Conservation (phyloP, 1,140 invertebrate species). For the Vanessa tameamea region DNA sequence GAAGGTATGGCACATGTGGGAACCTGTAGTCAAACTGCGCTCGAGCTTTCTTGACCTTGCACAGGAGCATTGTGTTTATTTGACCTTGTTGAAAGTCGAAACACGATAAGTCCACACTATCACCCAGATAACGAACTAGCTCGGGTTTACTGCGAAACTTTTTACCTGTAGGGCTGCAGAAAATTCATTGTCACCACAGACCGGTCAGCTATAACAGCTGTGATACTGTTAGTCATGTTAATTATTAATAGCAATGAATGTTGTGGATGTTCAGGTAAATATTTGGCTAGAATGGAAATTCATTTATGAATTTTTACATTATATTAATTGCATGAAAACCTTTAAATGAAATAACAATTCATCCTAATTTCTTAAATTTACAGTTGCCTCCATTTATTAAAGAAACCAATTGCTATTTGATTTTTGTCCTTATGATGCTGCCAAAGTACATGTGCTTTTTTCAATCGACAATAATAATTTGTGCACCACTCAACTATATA, state of each 20-base stretch:
- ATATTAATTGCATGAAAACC: not conserved
- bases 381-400: no score
- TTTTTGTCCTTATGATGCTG: no score
- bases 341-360: no score
- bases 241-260: slow-evolving; percentile 50
- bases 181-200: slow-evolving; percentile 67
- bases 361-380: no score
- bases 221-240: slow-evolving; percentile 57
- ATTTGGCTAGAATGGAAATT: slow-evolving; percentile 22
- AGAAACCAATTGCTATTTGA: no score
- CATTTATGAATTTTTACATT: not conserved
- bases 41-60: slow-evolving; percentile 84
- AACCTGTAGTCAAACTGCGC: slow-evolving; percentile 86
- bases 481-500: no score
- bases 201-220: slow-evolving; percentile 41
- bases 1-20: slow-evolving; percentile 67
- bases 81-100: slow-evolving; percentile 92
- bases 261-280: slow-evolving; percentile 36
- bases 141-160: slow-evolving; percentile 91
- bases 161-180: slow-evolving; percentile 87
- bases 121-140: slow-evolving; percentile 88
- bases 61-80: slow-evolving; percentile 83
- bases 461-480: no score
- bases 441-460: no score
- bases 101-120: slow-evolving; percentile 88